Conservation (phyloP, 2,113 vertebrate species). For the Myotis yumanensis region DNA sequence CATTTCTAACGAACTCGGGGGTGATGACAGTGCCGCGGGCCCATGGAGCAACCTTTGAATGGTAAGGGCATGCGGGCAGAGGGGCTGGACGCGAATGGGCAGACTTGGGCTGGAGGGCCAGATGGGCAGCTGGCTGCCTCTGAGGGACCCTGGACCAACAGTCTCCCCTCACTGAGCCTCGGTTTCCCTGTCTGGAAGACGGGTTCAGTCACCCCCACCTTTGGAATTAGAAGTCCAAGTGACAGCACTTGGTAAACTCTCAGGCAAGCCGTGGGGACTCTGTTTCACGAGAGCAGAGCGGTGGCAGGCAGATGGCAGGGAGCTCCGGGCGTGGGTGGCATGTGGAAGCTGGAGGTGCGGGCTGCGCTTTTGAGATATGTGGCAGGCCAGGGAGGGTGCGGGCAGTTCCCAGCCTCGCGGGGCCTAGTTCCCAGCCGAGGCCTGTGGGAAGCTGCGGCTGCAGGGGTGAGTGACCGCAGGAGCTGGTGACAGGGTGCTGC, state of each 20-base stretch:
- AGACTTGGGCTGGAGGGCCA: neutral
- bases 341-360: neutral
- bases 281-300: neutral
- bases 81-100: neutral
- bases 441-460: neutral
- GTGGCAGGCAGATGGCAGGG: conserved; percentile 37
- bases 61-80: neutral
- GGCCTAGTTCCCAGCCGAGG: neutral
- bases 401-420: too few relatives aligned
- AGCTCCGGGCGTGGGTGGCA: neutral
- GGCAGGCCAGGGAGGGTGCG: neutral
- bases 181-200: neutral
- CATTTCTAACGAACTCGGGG: neutral
- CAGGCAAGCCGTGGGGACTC: neutral
- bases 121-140: neutral
- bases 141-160: neutral
- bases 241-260: neutral
- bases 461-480: too few relatives aligned
- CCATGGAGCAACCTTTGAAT: accelerated
- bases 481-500: neutral
- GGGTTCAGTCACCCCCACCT: neutral
- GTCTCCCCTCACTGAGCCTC: neutral
- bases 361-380: neutral
- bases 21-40: neutral
- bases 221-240: neutral